Conservation (phyloP, 2,113 vertebrate species). For the Tympanuchus pallidicinctus region DNA sequence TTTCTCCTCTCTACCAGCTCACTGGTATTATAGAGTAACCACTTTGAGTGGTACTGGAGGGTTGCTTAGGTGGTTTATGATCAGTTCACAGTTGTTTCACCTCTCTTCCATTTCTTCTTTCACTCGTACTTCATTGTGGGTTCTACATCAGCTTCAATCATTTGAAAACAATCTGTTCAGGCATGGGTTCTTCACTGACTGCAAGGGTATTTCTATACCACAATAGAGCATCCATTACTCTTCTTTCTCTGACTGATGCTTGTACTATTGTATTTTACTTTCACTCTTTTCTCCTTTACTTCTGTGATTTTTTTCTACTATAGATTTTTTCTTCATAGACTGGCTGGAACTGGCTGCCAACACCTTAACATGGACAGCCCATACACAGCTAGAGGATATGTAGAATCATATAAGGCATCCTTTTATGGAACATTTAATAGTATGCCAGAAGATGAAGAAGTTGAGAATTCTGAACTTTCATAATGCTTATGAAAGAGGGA, state of each 20-base stretch:
- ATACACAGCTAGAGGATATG: background rate
- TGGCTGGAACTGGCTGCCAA: background rate
- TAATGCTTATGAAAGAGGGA: background rate
- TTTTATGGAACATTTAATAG: background rate
- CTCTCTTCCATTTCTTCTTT: background rate
- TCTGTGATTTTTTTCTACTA: background rate
- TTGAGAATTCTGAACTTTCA: background rate
- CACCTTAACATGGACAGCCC: rapidly evolving
- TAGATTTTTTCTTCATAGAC: background rate
- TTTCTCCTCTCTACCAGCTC: background rate
- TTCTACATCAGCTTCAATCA: background rate
- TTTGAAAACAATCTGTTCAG: background rate
- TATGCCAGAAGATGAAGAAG: background rate
- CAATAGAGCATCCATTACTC: background rate
- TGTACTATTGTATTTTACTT: background rate
- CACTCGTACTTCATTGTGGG: background rate
- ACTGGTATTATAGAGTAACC: background rate
- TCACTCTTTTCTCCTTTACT: background rate
- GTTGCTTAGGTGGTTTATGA: background rate
- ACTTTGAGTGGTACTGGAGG: background rate
- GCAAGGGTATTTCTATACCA: background rate
- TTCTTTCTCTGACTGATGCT: background rate
- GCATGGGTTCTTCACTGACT: background rate
- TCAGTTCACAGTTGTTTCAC: background rate
- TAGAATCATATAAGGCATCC: background rate